These are phyloP conservation scores for Gambusia holbrooki DNA, from an alignment of 2,113 vertebrate species.

Conservation along the genomic window DNA sequence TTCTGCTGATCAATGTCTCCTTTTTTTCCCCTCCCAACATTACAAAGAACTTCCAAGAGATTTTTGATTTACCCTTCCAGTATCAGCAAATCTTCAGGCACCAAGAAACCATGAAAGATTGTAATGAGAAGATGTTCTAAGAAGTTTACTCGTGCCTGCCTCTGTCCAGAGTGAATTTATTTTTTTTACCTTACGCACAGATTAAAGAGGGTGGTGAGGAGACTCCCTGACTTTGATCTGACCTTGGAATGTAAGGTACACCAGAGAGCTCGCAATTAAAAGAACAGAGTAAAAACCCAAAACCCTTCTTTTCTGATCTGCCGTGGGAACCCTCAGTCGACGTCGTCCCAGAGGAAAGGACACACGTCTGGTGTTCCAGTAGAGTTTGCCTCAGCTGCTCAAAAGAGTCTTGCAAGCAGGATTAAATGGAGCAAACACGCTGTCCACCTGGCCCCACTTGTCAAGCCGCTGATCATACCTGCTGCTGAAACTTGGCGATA, in stretches of 20 bases:
- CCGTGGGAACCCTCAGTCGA: constrained; percentile 4
- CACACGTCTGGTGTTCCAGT: constrained; percentile 29
- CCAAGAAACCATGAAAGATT: neutral
- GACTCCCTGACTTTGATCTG: constrained; percentile 37
- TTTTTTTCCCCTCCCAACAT: neutral
- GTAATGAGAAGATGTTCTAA: neutral
- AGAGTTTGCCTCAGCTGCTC: constrained; percentile 32
- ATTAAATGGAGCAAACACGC: constrained; percentile 43
- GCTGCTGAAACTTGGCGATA: constrained; percentile 29
- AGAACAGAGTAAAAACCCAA: constrained; percentile 6
- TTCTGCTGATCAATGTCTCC: neutral
- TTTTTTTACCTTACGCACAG: constrained; percentile 2
- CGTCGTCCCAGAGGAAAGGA: constrained; percentile 24
- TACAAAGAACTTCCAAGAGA: neutral
- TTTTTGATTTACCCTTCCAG: neutral
- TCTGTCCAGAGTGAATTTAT: neutral
- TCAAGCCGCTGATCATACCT: constrained; percentile 20
- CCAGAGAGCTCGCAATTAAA: constrained; percentile 7
- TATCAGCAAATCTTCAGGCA: neutral
- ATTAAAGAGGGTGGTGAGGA: constrained; percentile 30
- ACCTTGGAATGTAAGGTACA: constrained; percentile 38
- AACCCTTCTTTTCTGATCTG: constrained; percentile 1
- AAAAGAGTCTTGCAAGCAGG: constrained; percentile 30
- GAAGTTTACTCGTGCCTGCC: neutral
- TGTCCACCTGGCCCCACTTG: constrained; percentile 13